Percentiles rank a stretch among this genome's conserved stretches.
Conservation (phyloP, 2,888 invertebrate genomes). For the Epistrophella euchroma region DNA sequence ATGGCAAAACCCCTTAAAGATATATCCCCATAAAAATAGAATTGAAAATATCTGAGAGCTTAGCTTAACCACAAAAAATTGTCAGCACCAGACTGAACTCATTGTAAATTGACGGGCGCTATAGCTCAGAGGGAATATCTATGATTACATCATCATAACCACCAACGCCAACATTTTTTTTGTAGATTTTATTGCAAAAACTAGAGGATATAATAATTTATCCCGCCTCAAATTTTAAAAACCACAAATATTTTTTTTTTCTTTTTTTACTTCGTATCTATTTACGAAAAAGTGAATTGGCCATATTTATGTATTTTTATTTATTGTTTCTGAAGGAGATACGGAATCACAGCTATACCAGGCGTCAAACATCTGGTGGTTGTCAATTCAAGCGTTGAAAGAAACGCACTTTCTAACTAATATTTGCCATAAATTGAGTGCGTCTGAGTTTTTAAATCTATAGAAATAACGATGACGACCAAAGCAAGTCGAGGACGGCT, state of each 20-base stretch:
- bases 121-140: constrained; percentile 8
- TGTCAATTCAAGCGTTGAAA: constrained; percentile 45
- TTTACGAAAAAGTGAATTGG: not conserved
- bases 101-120: constrained; percentile 19
- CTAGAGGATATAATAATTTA: not conserved
- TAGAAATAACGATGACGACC: constrained; percentile 13
- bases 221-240: not conserved
- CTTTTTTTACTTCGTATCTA: not conserved
- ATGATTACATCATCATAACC: constrained; percentile 48
- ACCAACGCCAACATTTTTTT: constrained; percentile 3
- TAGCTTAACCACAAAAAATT: constrained; percentile 33
- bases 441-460: constrained; percentile 43
- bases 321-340: constrained; percentile 9
- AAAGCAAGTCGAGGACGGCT: constrained; percentile 9
- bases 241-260: constrained; percentile 23
- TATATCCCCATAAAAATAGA: not conserved
- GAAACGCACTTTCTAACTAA: constrained; percentile 72
- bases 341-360: constrained; percentile 33
- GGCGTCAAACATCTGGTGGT: constrained; percentile 57
- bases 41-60: not conserved
- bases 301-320: constrained; percentile 5
- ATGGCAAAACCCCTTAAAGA: constrained; percentile 5
- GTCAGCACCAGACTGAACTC: constrained; percentile 24
- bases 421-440: constrained; percentile 63
- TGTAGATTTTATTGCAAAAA: constrained; percentile 23